phyloP scores from a whole-genome alignment of 2,888 invertebrate species.

The Campopleginae sp. region DNA sequence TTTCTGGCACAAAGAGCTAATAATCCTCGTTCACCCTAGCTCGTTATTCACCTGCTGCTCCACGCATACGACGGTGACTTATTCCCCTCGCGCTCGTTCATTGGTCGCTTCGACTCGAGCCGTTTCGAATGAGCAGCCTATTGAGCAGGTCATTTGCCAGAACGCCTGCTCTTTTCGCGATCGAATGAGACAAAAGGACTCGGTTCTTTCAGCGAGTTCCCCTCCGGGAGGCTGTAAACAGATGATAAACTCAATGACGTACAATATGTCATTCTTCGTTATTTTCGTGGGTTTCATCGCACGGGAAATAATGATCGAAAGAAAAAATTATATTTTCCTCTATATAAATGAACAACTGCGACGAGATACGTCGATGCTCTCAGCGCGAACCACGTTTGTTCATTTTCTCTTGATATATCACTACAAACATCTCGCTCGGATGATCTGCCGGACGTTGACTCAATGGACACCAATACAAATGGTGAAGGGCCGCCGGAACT shows the following conservation, averaged over 20 bases:
- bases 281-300: neutral
- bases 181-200: conserved; percentile 78
- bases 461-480: too few relatives aligned
- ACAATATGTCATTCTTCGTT: neutral
- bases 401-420: conserved; percentile 66
- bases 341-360: neutral
- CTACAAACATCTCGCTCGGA: conserved; percentile 76
- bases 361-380: neutral
- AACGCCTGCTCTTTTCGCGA: conserved; percentile 65
- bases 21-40: conserved; percentile 63
- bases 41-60: conserved; percentile 69
- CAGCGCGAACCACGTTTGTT: conserved; percentile 70
- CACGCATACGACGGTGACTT: conserved; percentile 55
- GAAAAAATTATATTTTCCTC: neutral
- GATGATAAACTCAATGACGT: conserved; percentile 5
- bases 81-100: conserved; percentile 40
- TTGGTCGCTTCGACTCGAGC: conserved; percentile 39
- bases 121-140: conserved; percentile 34
- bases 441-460: conserved; percentile 72
- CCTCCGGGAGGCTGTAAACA: conserved; percentile 28
- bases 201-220: conserved; percentile 66
- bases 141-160: conserved; percentile 69
- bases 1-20: conserved; percentile 69
- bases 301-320: neutral
- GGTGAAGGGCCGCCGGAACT: conserved; percentile 15